Percentiles rank a stretch among this genome's conserved stretches.
Conservation (phyloP, 2,888 invertebrate genomes). For the Exephanes ischioxanthus region DNA sequence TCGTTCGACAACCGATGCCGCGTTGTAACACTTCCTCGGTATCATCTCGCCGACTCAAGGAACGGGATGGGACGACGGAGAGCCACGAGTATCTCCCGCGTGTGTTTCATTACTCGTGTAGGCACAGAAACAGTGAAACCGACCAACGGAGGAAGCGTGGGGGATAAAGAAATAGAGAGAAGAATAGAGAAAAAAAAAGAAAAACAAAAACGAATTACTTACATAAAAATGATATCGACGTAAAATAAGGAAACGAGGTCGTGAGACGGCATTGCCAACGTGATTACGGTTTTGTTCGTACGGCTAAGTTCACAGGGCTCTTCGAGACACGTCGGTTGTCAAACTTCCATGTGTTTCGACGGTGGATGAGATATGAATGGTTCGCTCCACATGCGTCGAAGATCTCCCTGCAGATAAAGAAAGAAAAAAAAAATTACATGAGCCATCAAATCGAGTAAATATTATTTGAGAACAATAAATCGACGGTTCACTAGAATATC, state of each 20-base stretch:
- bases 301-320: slow-evolving; percentile 47
- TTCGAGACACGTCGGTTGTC: slow-evolving; percentile 83
- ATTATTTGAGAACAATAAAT: neutral
- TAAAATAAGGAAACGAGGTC: slow-evolving; percentile 76
- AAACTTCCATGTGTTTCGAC: slow-evolving; percentile 94
- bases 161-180: slow-evolving; percentile 25
- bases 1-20: slow-evolving; percentile 22
- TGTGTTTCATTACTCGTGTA: neutral
- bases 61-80: slow-evolving; percentile 22
- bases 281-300: slow-evolving; percentile 67
- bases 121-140: slow-evolving; percentile 1
- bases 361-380: slow-evolving; percentile 94
- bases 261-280: slow-evolving; percentile 69
- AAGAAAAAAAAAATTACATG: slow-evolving; percentile 20
- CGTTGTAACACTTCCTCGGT: slow-evolving; percentile 28
- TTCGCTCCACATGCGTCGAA: slow-evolving; percentile 99
- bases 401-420: slow-evolving; percentile 92
- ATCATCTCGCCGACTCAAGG: slow-evolving; percentile 6
- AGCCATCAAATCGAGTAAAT: neutral
- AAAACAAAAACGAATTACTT: slow-evolving; percentile 77
- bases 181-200: slow-evolving; percentile 32
- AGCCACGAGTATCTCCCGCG: neutral
- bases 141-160: slow-evolving; percentile 33
- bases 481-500: slow-evolving; percentile 67
- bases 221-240: slow-evolving; percentile 81